Conservation (phyloP, 2,797 vertebrate species). For the Ceryle rudis region DNA sequence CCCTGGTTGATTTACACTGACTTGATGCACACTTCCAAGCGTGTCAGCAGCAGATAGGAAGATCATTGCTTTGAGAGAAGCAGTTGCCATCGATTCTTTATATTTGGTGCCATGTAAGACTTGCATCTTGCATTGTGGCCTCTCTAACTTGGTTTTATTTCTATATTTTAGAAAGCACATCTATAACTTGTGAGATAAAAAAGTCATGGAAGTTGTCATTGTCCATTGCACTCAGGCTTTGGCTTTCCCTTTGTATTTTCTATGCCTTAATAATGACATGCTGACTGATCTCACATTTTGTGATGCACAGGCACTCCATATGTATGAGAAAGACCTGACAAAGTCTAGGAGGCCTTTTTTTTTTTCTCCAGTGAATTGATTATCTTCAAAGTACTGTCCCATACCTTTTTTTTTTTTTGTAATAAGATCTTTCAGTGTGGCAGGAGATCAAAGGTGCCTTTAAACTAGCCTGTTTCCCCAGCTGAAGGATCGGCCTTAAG, state of each 20-base stretch:
- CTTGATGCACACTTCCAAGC: not conserved
- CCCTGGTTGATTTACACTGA: slow-evolving; percentile 3
- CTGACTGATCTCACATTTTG: slow-evolving; percentile 22
- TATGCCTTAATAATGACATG: not conserved
- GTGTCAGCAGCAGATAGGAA: not conserved
- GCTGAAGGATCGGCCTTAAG: not conserved
- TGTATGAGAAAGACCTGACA: slow-evolving; percentile 4
- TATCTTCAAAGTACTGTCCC: not conserved
- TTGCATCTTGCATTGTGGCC: not conserved
- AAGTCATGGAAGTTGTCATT: not conserved
- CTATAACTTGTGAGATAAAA: not conserved
- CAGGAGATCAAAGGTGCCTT: not conserved
- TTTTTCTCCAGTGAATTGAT: not conserved
- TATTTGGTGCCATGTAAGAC: not conserved
- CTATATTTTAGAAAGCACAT: slow-evolving; percentile 1
- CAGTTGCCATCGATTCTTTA: not conserved
- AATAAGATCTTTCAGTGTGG: not conserved
- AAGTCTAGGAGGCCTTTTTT: not conserved
- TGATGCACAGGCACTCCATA: not conserved
- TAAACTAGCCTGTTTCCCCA: not conserved
- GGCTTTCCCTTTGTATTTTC: not conserved
- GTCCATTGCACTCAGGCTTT: not conserved
- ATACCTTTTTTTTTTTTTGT: not conserved
- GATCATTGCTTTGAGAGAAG: not conserved
- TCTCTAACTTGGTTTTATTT: slow-evolving; percentile 13